Conservation (phyloP, 2,888 invertebrate genomes). For the Dorcus parallelipipedus region DNA sequence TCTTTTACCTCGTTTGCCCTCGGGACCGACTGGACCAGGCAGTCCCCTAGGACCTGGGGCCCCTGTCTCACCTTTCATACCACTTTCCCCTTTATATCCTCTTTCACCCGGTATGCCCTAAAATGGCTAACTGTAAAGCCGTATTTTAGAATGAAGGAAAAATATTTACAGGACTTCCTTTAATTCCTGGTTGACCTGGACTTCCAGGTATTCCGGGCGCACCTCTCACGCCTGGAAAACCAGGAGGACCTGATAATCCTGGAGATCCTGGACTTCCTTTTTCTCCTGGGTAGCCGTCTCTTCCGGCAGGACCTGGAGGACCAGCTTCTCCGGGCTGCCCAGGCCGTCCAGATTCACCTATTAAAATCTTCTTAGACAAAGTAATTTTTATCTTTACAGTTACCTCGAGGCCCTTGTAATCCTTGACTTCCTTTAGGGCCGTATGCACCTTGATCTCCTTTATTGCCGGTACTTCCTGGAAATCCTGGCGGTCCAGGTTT, state of each 20-base stretch:
- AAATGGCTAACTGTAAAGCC: background rate
- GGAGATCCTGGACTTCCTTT: constrained; percentile 72
- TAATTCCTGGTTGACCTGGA: constrained; percentile 69
- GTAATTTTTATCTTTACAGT: background rate
- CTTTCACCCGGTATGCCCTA: constrained; percentile 76
- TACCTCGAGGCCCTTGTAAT: constrained; percentile 72
- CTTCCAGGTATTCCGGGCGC: constrained; percentile 72
- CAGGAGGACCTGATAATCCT: constrained; percentile 73
- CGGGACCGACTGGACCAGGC: constrained; percentile 70
- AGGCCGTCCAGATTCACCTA: constrained; percentile 73
- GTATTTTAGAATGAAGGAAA: background rate
- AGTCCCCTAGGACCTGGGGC: constrained; percentile 70
- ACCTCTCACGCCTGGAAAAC: constrained; percentile 79
- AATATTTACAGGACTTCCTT: constrained; percentile 66
- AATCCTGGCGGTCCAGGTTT: constrained; percentile 84
- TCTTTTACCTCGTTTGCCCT: constrained; percentile 79
- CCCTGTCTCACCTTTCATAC: constrained; percentile 74
- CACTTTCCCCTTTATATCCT: constrained; percentile 76
- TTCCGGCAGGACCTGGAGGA: constrained; percentile 70
- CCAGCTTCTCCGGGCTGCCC: constrained; percentile 76
- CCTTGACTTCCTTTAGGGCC: constrained; percentile 82
- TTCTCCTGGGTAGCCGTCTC: constrained; percentile 77
- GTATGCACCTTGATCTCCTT: constrained; percentile 71
- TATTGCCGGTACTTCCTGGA: constrained; percentile 75
- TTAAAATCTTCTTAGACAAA: constrained; percentile 1